A percentile compares a stretch with the other conserved stretches of the same genome.
Evolutionary conservation across 2,888 invertebrate genomes (phyloP).

Genomic region (Prosopocoilus inquinatus): DNA sequence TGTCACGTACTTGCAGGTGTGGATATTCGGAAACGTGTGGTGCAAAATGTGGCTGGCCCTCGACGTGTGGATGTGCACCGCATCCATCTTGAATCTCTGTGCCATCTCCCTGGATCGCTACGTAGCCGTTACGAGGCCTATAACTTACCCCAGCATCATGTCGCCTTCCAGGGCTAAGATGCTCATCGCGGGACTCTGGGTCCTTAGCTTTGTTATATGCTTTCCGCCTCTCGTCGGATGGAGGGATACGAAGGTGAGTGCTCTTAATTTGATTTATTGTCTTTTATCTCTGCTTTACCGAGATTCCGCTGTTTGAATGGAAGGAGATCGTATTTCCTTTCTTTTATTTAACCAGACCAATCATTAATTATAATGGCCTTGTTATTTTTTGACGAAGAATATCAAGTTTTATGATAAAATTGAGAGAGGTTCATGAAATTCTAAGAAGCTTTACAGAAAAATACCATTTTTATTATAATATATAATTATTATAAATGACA

Average conservation of each 20-base stretch:
- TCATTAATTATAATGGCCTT: no score
- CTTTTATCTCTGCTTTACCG: no score
- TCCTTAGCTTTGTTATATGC: slow-evolving; percentile 92
- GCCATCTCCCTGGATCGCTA: slow-evolving; percentile 94
- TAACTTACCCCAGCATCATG: slow-evolving; percentile 93
- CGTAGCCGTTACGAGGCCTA: slow-evolving; percentile 94
- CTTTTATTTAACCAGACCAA: no score
- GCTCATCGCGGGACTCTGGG: slow-evolving; percentile 90
- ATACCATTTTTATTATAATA: no score
- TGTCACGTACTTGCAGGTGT: slow-evolving; percentile 65
- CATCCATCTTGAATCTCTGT: slow-evolving; percentile 93
- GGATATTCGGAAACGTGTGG: slow-evolving; percentile 97
- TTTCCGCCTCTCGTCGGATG: slow-evolving; percentile 94
- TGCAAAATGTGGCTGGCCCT: slow-evolving; percentile 96
- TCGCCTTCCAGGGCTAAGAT: slow-evolving; percentile 80
- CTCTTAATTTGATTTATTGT: not conserved
- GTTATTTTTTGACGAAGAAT: no score
- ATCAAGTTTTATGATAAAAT: no score
- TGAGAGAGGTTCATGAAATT: no score
- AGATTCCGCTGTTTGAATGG: no score
- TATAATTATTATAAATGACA: no score
- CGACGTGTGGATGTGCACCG: slow-evolving; percentile 99
- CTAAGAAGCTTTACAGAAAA: no score
- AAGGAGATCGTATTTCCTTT: no score
- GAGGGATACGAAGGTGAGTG: slow-evolving; percentile 73